Base-by-base conservation (phyloP, 2,113 vertebrate species). In the Campylomormyrus numenius region DNA sequence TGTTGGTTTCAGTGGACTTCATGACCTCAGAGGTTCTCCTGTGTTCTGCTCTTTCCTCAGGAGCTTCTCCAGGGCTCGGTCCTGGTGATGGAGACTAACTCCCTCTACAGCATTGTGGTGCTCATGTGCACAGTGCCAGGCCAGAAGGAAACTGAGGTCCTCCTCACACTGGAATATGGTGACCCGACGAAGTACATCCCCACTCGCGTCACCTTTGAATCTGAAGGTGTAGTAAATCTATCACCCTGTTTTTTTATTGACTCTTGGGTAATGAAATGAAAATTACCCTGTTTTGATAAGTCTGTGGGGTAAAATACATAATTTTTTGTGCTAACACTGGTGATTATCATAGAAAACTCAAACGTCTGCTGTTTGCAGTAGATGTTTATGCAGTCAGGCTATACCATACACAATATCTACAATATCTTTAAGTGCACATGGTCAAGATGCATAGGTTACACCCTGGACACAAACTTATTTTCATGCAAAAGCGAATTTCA, bases 1-100 rank as follows among this genome's bases (percentile, higher is more conserved):
- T 80, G 13, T 80, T 80, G 74, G 35, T 80, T 80, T 19, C 13
- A 42, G 35, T 15, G 74, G 62, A 70, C 27, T 31, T 70, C 62
- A 27, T 31, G 62, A 24, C 5, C 77, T 39, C 2, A 83, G 35
- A 83, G 42, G 77, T 83, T 83, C 15, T 42, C 39, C 17, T 86
- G 24, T 86, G 21, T 86, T 3, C 52, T 13, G 85, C 35, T 15
- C 87, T 50, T 45, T 88, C 80, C 31, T 24, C 48, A 96, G 96
- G 94, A 96, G 7, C 93, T 93, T 2, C 87, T 94, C 17, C 88
- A 58, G 50, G 89, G 46, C 48, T 94, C 94, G 0, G 89, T 95
- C 52, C 91, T 91, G n/a, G 94, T 96, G 91, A 91, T 96, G 95
- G 95, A 96, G 93, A 96, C 94, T 56, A 96, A 96, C 35, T 87